Evolutionary conservation across 2,797 vertebrate species (phyloP).

Genomic region (Ceyx erithaca): DNA sequence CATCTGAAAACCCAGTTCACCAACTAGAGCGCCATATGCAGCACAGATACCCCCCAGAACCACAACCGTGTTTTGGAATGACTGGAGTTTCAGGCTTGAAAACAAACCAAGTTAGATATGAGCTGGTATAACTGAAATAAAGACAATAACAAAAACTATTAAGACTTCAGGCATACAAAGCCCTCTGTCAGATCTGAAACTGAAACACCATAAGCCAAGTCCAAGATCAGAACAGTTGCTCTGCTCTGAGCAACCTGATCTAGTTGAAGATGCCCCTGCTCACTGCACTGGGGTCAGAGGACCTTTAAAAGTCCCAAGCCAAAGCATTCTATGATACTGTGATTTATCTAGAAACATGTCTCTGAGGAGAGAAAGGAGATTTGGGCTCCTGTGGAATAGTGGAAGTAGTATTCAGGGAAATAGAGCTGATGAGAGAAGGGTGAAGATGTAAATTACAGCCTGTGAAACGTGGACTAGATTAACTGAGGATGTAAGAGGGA

Average conservation of each 20-base stretch:
- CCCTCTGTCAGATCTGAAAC: neutral
- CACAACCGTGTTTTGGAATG: neutral
- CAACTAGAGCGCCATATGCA: neutral
- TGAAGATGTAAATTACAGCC: neutral
- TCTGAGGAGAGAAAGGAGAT: neutral
- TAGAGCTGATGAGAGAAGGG: neutral
- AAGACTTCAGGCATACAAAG: neutral
- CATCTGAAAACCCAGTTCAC: neutral
- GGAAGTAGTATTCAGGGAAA: neutral
- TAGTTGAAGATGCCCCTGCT: neutral
- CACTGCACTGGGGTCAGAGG: neutral
- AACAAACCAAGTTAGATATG: neutral
- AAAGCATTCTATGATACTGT: neutral
- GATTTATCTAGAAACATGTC: neutral
- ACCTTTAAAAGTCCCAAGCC: neutral
- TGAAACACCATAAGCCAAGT: neutral
- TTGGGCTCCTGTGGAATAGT: neutral
- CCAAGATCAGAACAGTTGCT: neutral
- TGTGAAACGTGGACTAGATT: neutral
- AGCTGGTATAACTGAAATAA: neutral
- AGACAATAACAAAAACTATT: neutral
- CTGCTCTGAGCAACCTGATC: neutral
- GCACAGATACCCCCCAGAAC: rapidly evolving
- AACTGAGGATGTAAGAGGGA: neutral
- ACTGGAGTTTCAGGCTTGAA: neutral